Conservation (phyloP, 2,888 invertebrate species). For the Acanthosoma haemorrhoidale region DNA sequence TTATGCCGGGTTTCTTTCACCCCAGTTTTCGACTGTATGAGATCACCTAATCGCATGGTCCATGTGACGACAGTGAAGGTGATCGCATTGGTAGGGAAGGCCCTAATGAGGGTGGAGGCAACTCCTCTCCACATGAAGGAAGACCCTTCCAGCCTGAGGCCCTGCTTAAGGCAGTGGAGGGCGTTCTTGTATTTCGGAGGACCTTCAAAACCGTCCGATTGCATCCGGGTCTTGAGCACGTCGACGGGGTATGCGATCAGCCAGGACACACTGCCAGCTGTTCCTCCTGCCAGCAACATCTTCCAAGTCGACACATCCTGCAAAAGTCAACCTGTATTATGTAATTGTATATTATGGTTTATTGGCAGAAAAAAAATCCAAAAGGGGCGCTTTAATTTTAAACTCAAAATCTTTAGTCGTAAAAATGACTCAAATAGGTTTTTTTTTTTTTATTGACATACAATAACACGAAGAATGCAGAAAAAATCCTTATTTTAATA, state of each 20-base stretch:
- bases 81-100: slow-evolving; percentile 89
- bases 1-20: neutral
- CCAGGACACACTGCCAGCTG: slow-evolving; percentile 84
- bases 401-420: too few relatives aligned
- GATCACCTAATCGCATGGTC: slow-evolving; percentile 55
- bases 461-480: too few relatives aligned
- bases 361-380: too few relatives aligned
- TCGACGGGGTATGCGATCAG: slow-evolving; percentile 79
- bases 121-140: slow-evolving; percentile 68
- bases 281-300: slow-evolving; percentile 76
- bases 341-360: too few relatives aligned
- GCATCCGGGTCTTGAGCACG: slow-evolving; percentile 81
- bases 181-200: slow-evolving; percentile 55
- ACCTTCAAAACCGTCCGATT: slow-evolving; percentile 49
- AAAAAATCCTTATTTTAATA: too few relatives aligned
- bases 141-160: slow-evolving; percentile 58
- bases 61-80: slow-evolving; percentile 83
- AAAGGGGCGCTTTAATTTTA: too few relatives aligned
- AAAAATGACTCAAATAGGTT: too few relatives aligned
- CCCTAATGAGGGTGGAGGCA: slow-evolving; percentile 71
- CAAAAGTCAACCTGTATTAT: too few relatives aligned
- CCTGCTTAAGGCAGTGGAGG: slow-evolving; percentile 67
- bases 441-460: too few relatives aligned
- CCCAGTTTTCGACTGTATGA: neutral
- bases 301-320: slow-evolving; percentile 52